These are phyloP conservation scores for Timema cristinae DNA, from an alignment of 2,888 invertebrate species.

Conservation along the genomic window DNA sequence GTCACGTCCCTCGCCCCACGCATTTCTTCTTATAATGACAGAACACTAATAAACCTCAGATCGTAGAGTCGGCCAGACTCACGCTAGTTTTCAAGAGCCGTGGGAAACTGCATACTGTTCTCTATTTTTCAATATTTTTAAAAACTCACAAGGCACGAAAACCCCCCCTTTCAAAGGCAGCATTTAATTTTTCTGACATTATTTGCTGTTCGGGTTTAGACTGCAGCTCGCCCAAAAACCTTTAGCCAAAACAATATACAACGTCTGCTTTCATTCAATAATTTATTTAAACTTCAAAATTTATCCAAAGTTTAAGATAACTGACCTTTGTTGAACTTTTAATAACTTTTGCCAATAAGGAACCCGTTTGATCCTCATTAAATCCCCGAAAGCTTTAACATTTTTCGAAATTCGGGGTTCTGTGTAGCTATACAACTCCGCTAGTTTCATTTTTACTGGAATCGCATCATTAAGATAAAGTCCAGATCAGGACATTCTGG, in stretches of 20 bases:
- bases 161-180: constrained; percentile 80
- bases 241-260: constrained; percentile 90
- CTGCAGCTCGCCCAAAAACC: constrained; percentile 94
- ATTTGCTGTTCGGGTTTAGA: constrained; percentile 85
- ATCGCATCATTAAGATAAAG: constrained; percentile 89
- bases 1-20: constrained; percentile 56
- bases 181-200: constrained; percentile 79
- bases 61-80: constrained; percentile 89
- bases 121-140: constrained; percentile 96
- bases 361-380: constrained; percentile 76
- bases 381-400: constrained; percentile 86
- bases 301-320: constrained; percentile 89
- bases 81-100: constrained; percentile 75
- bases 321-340: constrained; percentile 63
- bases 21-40: constrained; percentile 92
- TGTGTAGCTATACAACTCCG: constrained; percentile 98
- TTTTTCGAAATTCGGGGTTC: constrained; percentile 92
- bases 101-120: constrained; percentile 64
- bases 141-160: constrained; percentile 89
- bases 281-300: constrained; percentile 80
- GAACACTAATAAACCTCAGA: constrained; percentile 85
- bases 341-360: constrained; percentile 81
- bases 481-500: constrained; percentile 79
- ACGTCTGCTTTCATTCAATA: constrained; percentile 80
- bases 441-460: constrained; percentile 83